These are phyloP conservation scores for Lathamus discolor DNA, from an alignment of 2,113 vertebrate species.

Conservation along the genomic window DNA sequence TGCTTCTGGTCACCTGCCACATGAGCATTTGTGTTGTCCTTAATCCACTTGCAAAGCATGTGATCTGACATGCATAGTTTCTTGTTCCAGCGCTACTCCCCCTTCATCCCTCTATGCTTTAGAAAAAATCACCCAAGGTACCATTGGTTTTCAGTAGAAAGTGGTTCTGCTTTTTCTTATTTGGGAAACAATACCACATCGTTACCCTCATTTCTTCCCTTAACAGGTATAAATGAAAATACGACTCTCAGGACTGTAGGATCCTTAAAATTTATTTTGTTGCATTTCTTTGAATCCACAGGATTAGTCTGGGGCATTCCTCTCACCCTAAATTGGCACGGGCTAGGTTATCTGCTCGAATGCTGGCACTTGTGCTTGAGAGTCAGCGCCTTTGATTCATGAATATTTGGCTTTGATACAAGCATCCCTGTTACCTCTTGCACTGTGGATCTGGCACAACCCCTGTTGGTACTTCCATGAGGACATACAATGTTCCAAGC, in stretches of 20 bases:
- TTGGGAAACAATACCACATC: background rate
- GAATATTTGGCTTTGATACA: conserved; percentile 54
- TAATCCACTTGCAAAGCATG: background rate
- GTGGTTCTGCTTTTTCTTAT: background rate
- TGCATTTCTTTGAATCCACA: background rate
- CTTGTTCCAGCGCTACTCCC: background rate
- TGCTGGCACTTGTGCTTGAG: conserved; percentile 15
- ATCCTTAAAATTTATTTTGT: background rate
- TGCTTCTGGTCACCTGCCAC: background rate
- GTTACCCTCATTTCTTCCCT: background rate
- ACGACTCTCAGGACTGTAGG: background rate
- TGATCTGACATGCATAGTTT: background rate
- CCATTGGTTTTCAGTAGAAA: accelerated
- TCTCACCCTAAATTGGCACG: background rate
- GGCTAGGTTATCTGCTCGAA: background rate
- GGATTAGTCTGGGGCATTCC: conserved; percentile 12
- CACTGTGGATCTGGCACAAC: conserved; percentile 57
- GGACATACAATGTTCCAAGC: conserved; percentile 54
- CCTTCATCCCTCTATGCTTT: accelerated
- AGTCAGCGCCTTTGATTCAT: conserved; percentile 48
- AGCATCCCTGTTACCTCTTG: conserved; percentile 56
- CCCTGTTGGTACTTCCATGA: conserved; percentile 61
- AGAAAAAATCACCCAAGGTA: background rate
- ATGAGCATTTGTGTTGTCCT: background rate
- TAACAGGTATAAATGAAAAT: background rate